Base-by-base conservation (phyloP, 2,113 vertebrate genomes). In the Delphinapterus leucas region DNA sequence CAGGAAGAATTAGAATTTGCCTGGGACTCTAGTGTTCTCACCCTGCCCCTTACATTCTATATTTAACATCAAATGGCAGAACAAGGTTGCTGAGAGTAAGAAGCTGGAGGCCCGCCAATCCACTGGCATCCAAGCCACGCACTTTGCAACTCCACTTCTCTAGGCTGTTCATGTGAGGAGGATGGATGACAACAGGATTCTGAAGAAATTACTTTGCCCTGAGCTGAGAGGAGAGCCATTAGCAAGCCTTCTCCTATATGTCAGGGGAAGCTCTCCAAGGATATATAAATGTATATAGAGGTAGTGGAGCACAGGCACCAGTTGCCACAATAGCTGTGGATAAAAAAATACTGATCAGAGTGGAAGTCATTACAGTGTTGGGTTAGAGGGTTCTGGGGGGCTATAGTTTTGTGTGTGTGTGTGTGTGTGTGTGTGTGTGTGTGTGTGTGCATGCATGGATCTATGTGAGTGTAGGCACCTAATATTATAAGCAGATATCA, bases 31-130 rank as follows among this genome's bases (percentile, higher is more conserved):
- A 53, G 87, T 83, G 60, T 71, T 91, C 77, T 86, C 79, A 36
- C 74, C n/a, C 44, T 87, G 79, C 36, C 58, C 53, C 61, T 58
- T 92, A 13, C 3, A 2, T 90, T 96, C 97, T 96, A 84, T 97
- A 81, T 96, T 87, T 95, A 93, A 95, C 74, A 81, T 77, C 80
- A 49, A n/a, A 85, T 81, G 79, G 96, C 93, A 90, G 90, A 76
- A 70, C 58, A 76, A 95, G 96, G 96, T 87, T 74, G 38, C 86
- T 53, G 38, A 65, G 93, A 83, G 83, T 44, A 80, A 44, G 90
- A 49, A 87, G 13, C 47, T 95, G 86, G 97, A 96, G 49, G 58
- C 44, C 0, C 1, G 95, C 96, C 96, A 92, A n/a, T 17, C 25
- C 55, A 23, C 44, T 1, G 14, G 80, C 63, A 41, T 74, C 70